Percentiles rank a stretch among this genome's conserved stretches.
phyloP scores from a whole-genome alignment of 2,113 vertebrate genomes.

The Daboia siamensis region DNA sequence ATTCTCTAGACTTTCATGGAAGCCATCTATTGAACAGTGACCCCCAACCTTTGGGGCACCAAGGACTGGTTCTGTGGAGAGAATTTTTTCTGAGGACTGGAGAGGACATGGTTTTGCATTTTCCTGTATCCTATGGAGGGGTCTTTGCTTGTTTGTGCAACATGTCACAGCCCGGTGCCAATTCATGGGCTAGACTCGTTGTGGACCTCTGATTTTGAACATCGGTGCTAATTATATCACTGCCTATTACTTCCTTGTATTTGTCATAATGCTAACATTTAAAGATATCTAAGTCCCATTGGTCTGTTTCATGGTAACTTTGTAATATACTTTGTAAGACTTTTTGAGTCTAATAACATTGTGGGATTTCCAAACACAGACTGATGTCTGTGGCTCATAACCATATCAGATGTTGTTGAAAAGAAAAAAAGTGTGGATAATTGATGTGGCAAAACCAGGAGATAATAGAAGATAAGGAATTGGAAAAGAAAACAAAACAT shows the following conservation, averaged over 20 bases:
- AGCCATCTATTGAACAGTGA: background rate
- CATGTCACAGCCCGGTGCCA: no score
- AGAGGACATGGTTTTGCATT: no score
- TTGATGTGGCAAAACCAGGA: background rate
- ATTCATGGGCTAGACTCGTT: no score
- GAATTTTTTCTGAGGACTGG: no score
- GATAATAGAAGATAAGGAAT: background rate
- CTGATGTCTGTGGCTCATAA: no score
- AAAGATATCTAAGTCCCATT: background rate
- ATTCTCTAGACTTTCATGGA: background rate
- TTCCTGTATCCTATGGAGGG: no score
- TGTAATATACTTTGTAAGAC: background rate
- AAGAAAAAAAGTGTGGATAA: no score
- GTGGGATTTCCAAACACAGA: no score
- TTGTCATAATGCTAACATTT: background rate
- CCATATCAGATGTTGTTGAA: no score
- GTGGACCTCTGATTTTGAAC: background rate
- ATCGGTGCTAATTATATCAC: background rate
- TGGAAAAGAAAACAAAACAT: background rate
- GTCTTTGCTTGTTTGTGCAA: no score
- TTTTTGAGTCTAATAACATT: background rate
- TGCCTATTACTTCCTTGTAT: background rate
- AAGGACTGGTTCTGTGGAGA: no score
- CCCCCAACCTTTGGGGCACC: no score
- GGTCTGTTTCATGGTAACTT: background rate